These are phyloP conservation scores for Drymonia ruficornis DNA, from an alignment of 2,888 invertebrate genomes.

Conservation along the genomic window DNA sequence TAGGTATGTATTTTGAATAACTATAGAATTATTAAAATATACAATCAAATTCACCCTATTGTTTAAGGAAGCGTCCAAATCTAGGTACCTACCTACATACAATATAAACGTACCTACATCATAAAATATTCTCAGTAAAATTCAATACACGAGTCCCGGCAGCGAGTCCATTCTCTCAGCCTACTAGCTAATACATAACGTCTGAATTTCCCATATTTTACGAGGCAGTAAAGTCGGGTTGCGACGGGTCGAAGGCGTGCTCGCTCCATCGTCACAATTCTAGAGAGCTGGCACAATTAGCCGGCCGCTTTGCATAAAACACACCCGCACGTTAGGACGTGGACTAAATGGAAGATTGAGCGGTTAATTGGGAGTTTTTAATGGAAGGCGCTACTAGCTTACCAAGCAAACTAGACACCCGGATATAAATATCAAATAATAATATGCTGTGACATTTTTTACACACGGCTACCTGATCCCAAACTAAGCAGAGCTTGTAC, in stretches of 20 bases:
- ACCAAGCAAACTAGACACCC: too few species aligned
- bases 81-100: not conserved
- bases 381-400: too few species aligned
- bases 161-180: conserved; percentile 4
- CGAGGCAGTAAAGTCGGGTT: conserved; percentile 43
- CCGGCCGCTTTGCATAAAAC: conserved; percentile 70
- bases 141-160: conserved; percentile 17
- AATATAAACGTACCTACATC: conserved; percentile 7
- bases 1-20: too few species aligned
- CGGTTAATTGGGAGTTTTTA: conserved; percentile 14
- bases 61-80: too few species aligned
- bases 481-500: too few species aligned
- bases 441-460: too few species aligned
- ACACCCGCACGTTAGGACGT: conserved; percentile 42
- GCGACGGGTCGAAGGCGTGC: conserved; percentile 51
- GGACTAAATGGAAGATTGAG: conserved; percentile 39
- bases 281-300: conserved; percentile 66
- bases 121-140: conserved; percentile 31
- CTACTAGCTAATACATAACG: conserved; percentile 22
- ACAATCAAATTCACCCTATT: too few species aligned
- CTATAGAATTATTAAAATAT: too few species aligned
- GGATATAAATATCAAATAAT: too few species aligned
- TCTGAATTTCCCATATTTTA: conserved; percentile 47
- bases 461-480: too few species aligned
- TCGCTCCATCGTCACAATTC: conserved; percentile 55